Evolutionary conservation across 2,113 vertebrate genomes (phyloP).

Genomic region (Brienomyrus longianalis): DNA sequence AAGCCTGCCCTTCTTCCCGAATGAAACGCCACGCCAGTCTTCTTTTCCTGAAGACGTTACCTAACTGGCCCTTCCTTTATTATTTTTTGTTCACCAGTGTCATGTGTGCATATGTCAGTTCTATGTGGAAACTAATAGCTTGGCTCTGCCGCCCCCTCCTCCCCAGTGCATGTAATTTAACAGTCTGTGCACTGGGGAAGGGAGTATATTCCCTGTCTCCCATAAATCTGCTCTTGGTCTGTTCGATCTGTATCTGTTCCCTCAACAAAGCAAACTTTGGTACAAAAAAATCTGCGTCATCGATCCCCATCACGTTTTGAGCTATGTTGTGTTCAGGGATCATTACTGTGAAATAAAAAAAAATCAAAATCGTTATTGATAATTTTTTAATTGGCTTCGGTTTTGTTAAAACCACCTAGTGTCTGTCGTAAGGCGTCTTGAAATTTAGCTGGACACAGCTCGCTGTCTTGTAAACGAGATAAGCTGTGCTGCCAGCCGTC

Average conservation of each 20-base stretch:
- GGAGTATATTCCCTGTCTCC: not conserved
- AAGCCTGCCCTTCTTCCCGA: constrained; percentile 59
- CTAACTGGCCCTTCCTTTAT: not conserved
- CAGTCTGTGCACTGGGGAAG: not conserved
- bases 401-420: not conserved
- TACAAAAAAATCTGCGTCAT: not conserved
- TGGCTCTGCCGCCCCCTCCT: not conserved
- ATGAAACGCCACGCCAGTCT: constrained; percentile 44
- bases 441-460: not conserved
- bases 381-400: not conserved
- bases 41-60: constrained; percentile 32
- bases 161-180: not conserved
- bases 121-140: not conserved
- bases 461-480: not conserved
- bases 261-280: not conserved
- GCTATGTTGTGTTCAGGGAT: not conserved
- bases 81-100: not conserved
- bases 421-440: not conserved
- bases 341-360: not conserved
- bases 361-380: not conserved
- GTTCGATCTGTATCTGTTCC: not conserved
- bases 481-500: not conserved
- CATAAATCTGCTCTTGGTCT: not conserved
- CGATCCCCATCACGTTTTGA: not conserved
- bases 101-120: not conserved